Base-by-base conservation (phyloP, 2,113 vertebrate species). In the Taxidea taxus region DNA sequence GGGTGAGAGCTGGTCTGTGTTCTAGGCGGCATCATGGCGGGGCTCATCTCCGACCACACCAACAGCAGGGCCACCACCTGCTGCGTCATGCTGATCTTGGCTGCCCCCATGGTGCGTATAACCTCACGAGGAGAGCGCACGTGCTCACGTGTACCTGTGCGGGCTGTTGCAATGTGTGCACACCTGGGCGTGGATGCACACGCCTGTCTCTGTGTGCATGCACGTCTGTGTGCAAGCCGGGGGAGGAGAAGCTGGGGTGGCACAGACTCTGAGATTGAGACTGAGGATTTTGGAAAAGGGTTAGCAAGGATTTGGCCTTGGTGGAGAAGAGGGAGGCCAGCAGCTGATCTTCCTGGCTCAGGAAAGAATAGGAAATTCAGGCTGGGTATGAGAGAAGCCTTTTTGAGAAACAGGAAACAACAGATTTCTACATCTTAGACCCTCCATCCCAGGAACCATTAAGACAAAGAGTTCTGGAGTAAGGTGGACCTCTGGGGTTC, bases 61-160 rank as follows among this genome's bases (percentile, higher is more conserved):
- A 99, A 99, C 0, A 99, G 99, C 66, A 99, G 99, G 86, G 99
- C 99, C n/a, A 99, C 99, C 54, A 99, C 99, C 0, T 99, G 99
- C 98, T 99, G 99, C 0, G 89, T 99, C 97, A 99, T 99, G 99
- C 98, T 99, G 81, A 97, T 99, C 0, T 0, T 98, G 1, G 99
- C 99, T 0, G 99, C 99, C 54, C 99, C 99, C 7, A 99, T 99
- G 99, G 99, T 99, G 95, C 87, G 99, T 97, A 58, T 31, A 1
- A 12, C 39, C 81, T 68, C 39, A 6, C 6, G 94, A 70, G n/a
- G 3, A 16, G 51, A 25, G 60, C 0, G 14, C 12, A 0, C 0
- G 2, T 18, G 0, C 27, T 29, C 20, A 3, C 4, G 0, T 4
- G 27, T 12, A 6, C 11, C 20, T 54, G 11, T 14, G 9, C 0